Evolutionary conservation across 2,113 vertebrate genomes (phyloP).

Genomic region (Megalops atlanticus): DNA sequence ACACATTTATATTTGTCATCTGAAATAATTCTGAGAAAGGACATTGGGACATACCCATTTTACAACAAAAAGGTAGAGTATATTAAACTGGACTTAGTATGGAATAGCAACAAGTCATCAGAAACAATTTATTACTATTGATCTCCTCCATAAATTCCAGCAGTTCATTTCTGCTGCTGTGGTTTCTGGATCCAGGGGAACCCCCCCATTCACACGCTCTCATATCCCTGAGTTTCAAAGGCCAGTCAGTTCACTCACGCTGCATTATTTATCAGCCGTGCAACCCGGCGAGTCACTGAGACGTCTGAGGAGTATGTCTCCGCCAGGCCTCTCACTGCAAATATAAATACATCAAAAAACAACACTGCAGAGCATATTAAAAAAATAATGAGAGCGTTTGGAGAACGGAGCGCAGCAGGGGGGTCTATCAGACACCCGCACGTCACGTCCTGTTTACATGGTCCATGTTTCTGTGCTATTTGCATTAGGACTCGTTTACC

Average conservation of each 20-base stretch:
- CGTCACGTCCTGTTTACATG: no score
- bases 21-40: no score
- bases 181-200: conserved; percentile 9
- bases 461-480: no score
- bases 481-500: not conserved
- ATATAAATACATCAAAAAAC: not conserved
- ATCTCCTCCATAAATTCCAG: not conserved
- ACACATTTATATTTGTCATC: no score
- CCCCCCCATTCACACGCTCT: not conserved
- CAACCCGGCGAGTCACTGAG: not conserved
- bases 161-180: not conserved
- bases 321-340: not conserved
- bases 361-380: no score
- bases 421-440: no score
- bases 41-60: no score
- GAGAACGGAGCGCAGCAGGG: no score
- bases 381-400: no score
- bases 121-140: not conserved
- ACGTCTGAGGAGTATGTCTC: not conserved
- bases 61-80: not conserved
- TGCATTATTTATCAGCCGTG: conserved; percentile 32
- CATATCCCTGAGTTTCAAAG: conserved; percentile 31
- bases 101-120: not conserved
- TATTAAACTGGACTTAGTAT: not conserved
- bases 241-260: conserved; percentile 22